Conservation (phyloP, 2,113 vertebrate species). For the Lasiurus borealis region DNA sequence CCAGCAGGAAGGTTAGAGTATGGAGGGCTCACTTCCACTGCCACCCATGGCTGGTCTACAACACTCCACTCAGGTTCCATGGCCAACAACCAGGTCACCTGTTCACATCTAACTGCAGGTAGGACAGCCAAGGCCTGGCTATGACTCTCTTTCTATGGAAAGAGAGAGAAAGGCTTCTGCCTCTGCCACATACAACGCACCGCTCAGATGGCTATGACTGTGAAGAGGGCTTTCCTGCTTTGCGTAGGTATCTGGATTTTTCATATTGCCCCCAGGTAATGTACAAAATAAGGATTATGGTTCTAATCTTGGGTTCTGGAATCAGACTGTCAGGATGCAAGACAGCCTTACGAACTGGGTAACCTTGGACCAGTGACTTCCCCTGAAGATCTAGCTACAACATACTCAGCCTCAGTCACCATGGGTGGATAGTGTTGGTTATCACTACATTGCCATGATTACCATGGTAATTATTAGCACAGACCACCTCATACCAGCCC, state of each 20-base stretch:
- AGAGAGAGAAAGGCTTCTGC: background rate
- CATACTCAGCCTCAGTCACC: background rate
- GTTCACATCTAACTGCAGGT: background rate
- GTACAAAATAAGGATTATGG: background rate
- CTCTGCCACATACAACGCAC: background rate
- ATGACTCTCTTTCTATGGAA: background rate
- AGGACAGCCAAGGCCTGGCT: background rate
- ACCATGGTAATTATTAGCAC: background rate
- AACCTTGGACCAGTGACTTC: background rate
- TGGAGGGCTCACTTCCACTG: fast-evolving
- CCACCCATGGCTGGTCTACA: background rate
- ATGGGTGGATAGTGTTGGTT: background rate
- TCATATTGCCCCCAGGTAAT: background rate
- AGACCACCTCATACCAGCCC: no score
- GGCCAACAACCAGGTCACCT: background rate
- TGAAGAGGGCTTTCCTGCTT: background rate
- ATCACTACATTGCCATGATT: background rate
- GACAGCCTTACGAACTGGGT: background rate
- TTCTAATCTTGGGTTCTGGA: background rate
- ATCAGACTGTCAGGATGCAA: background rate
- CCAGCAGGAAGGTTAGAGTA: background rate
- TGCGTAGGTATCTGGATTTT: background rate
- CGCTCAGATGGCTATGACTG: background rate
- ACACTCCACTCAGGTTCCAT: background rate
- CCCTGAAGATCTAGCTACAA: background rate